phyloP scores from a whole-genome alignment of 2,797 vertebrate genomes.

The Cyprinella venusta region DNA sequence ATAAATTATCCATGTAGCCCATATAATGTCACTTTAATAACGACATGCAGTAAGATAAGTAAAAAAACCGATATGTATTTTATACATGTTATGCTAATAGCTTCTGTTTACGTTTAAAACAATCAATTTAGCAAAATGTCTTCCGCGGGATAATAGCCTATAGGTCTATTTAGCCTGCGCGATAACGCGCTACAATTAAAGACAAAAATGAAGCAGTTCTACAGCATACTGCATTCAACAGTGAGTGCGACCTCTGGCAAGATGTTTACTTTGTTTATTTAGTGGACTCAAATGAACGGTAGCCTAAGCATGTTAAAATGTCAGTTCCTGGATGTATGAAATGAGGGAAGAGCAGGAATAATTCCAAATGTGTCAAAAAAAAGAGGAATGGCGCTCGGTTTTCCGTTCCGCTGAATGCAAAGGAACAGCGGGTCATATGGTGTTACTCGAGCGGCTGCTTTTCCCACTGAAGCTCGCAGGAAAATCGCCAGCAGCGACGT shows the following conservation, averaged over 20 bases:
- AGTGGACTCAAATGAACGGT: neutral
- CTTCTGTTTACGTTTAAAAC: neutral
- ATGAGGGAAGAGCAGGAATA: slow-evolving; percentile 11
- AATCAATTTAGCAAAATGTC: neutral
- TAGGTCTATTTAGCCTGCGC: neutral
- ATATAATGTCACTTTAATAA: neutral
- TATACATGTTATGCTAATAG: neutral
- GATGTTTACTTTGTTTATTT: neutral
- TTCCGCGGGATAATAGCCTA: neutral
- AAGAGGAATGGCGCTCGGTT: slow-evolving; percentile 26
- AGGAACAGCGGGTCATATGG: slow-evolving; percentile 51
- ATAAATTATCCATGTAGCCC: neutral
- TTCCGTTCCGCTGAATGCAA: slow-evolving; percentile 30
- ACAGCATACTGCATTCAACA: neutral
- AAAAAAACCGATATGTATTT: neutral
- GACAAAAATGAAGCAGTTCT: neutral
- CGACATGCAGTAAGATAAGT: neutral
- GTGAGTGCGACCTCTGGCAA: neutral
- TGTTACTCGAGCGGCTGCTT: slow-evolving; percentile 69
- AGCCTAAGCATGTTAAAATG: neutral
- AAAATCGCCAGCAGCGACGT: slow-evolving; percentile 54
- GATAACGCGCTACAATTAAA: neutral
- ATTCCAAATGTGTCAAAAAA: slow-evolving; percentile 2
- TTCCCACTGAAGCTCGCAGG: slow-evolving; percentile 68
- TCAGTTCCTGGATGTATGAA: neutral